Evolutionary conservation across 2,797 vertebrate species (phyloP).

Genomic region (Eupleurogrammus muticus): DNA sequence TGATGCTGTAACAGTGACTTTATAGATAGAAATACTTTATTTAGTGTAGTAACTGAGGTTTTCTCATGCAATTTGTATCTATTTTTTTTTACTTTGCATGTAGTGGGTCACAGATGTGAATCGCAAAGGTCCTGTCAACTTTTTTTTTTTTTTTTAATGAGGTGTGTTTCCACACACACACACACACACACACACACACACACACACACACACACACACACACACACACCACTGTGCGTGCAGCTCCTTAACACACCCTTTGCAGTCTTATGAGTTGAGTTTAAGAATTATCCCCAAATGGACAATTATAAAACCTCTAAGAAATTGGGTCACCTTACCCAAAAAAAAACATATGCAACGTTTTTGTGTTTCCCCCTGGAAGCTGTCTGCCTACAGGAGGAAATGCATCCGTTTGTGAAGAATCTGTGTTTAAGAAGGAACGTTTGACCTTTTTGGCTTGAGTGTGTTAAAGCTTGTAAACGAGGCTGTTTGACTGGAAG

Average conservation of each 20-base stretch:
- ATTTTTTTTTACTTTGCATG: background rate
- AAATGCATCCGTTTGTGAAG: slow-evolving; percentile 43
- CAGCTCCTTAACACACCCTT: slow-evolving; percentile 30
- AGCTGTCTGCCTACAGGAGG: background rate
- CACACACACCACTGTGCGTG: slow-evolving; percentile 38
- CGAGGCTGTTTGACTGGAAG: slow-evolving; percentile 56
- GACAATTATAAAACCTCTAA: background rate
- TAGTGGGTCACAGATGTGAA: slow-evolving; percentile 29
- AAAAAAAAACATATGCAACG: no score
- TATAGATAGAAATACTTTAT: no score
- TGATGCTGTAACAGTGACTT: no score
- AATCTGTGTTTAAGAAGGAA: slow-evolving; percentile 43
- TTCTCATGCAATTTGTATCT: no score
- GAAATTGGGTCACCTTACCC: background rate
- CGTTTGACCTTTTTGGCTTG: slow-evolving; percentile 51
- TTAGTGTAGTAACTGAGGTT: no score
- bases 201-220: no score
- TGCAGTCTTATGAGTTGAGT: background rate
- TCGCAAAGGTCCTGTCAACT: slow-evolving; percentile 51
- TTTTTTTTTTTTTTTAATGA: slow-evolving; percentile 53
- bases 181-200: no score
- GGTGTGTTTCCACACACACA: slow-evolving; percentile 56
- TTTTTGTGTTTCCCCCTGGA: no score
- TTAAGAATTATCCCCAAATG: slow-evolving; percentile 9
- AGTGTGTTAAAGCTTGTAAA: slow-evolving; percentile 53